Conservation (phyloP, 2,888 invertebrate species). For the Parnassius glacialis region DNA sequence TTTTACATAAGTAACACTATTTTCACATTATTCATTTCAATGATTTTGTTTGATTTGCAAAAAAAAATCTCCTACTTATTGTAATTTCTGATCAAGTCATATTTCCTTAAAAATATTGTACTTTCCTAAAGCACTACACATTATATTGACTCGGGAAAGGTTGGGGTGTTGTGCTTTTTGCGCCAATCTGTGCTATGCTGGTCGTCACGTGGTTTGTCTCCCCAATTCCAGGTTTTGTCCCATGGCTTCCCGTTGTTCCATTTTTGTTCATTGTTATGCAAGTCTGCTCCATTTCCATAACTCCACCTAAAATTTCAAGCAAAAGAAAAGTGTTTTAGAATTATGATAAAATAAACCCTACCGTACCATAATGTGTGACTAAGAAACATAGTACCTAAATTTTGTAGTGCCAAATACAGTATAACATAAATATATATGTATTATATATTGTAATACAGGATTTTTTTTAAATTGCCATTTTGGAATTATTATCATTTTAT, state of each 20-base stretch:
- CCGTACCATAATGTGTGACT: no score
- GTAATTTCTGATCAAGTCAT: background rate
- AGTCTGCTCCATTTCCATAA: constrained; percentile 36
- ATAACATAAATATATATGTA: no score
- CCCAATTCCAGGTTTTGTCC: constrained; percentile 38
- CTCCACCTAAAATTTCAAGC: constrained; percentile 10
- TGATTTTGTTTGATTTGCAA: no score
- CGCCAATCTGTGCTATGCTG: constrained; percentile 27
- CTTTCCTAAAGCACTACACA: background rate
- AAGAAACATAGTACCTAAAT: no score
- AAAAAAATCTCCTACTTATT: background rate
- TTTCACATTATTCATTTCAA: no score
- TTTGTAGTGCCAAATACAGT: no score
- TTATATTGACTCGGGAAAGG: background rate
- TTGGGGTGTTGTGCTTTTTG: constrained; percentile 2
- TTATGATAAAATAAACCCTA: no score
- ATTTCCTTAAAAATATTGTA: background rate
- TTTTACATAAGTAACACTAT: no score
- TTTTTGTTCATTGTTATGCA: constrained; percentile 40
- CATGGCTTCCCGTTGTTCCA: constrained; percentile 56
- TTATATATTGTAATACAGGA: no score
- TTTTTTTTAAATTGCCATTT: no score
- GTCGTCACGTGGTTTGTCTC: constrained; percentile 22
- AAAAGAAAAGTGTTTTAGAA: background rate
- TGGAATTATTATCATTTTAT: no score